Base-by-base conservation (phyloP, 2,113 vertebrate species). In the Hydropotes inermis region DNA sequence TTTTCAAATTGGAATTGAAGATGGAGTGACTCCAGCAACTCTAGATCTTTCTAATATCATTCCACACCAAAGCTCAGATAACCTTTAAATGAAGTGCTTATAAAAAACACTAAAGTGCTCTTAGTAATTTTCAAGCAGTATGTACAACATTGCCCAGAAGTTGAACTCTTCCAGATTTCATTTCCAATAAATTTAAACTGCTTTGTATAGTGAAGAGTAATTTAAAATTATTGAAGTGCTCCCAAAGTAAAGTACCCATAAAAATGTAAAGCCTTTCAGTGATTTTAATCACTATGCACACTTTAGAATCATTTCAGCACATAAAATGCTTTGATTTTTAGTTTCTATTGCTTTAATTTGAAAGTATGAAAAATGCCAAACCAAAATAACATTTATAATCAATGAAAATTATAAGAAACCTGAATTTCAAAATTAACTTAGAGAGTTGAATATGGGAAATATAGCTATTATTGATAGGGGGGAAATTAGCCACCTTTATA, bases 181-280 rank as follows among this genome's bases (percentile, higher is more conserved):
- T 93, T 99, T 98, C 94, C 98, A 98, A 98, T 99, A 98, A 98
- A 98, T 98, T 98, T 98, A 97, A 98, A 99, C 98, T 98, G 98
- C 97, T 98, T 98, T 98, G 95, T 98, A 97, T 97, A 98, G 91
- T 97, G 95, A 84, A 97, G 95, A 98, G 89, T 91, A 19, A 97
- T 98, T 98, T 98, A 97, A 98, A 98, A 98, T 98, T 98, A 98
- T 98, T 98, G 82, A 95, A 98, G 96, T 98, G 81, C 96, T 98
- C 97, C 86, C 91, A 95, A 79, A 97, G 64, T 91, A 92, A 96
- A 98, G 94, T 97, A 83, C 55, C 94, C 97, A 98, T 98, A 98
- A 98, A 70, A 98, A 98, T 98, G 92, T 97, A 91, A 98, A 98
- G 96, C 52, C 86, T 95, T 97, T 61, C 97, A 98, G 91, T 98